Conservation (phyloP, 2,888 invertebrate genomes). For the Cataglyphis rosenhaueri region DNA sequence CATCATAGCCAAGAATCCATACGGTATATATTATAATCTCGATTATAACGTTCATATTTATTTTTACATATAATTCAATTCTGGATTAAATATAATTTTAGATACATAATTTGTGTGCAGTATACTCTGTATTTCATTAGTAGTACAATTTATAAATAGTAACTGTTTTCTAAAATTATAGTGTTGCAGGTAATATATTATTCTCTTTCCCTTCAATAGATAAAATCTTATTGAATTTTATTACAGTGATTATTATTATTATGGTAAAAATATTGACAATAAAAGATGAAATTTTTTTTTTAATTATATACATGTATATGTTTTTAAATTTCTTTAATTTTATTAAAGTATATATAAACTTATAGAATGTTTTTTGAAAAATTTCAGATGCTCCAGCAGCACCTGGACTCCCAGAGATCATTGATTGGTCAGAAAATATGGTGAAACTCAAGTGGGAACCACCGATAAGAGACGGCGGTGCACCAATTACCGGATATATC, state of each 20-base stretch:
- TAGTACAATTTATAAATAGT: not conserved
- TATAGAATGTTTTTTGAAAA: conserved; percentile 1
- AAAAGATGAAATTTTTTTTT: not conserved
- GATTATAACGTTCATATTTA: conserved; percentile 12
- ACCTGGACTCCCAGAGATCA: conserved; percentile 95
- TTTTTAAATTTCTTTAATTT: not conserved
- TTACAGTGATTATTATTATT: conserved; percentile 7
- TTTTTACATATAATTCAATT: conserved; percentile 1
- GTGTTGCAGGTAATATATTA: not conserved
- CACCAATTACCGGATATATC: conserved; percentile 97
- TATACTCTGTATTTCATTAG: not conserved
- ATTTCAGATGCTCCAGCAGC: conserved; percentile 90
- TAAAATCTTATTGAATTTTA: not conserved
- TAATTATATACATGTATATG: not conserved
- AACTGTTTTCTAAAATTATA: conserved; percentile 4
- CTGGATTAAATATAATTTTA: conserved; percentile 4
- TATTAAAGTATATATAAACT: not conserved
- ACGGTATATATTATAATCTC: conserved; percentile 86
- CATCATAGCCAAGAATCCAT: conserved; percentile 98
- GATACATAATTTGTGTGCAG: not conserved
- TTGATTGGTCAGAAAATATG: conserved; percentile 96
- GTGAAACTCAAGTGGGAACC: conserved; percentile 96
- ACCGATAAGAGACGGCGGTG: conserved; percentile 95
- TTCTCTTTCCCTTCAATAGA: not conserved
- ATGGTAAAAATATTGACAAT: not conserved